Conservation (phyloP, 2,113 vertebrate genomes). For the Corapipo altera region DNA sequence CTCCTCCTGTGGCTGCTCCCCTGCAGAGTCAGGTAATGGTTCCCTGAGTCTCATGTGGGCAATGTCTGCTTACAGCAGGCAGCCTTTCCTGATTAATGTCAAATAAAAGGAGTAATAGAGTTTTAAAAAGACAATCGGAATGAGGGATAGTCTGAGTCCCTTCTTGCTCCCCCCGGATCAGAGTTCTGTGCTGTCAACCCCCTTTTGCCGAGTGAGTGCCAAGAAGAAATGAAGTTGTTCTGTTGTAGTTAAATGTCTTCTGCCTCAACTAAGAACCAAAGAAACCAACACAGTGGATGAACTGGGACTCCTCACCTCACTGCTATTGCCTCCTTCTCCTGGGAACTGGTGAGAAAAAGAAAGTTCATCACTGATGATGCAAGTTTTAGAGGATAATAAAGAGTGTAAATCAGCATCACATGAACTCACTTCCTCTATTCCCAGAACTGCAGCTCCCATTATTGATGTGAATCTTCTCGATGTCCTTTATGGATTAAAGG, state of each 20-base stretch:
- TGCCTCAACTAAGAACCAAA: constrained; percentile 46
- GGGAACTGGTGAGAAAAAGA: background rate
- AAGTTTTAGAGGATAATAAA: background rate
- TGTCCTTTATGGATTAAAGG: background rate
- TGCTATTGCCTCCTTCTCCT: background rate
- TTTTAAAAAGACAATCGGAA: constrained; percentile 4
- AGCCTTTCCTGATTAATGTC: background rate
- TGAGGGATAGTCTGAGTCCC: background rate
- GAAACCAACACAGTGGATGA: background rate
- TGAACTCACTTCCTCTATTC: background rate
- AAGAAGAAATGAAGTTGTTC: constrained; percentile 43
- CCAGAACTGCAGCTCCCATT: background rate
- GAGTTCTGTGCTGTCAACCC: constrained; percentile 57
- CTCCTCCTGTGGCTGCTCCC: background rate
- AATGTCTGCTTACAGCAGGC: background rate
- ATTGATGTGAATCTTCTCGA: background rate
- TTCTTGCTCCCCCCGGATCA: constrained; percentile 51
- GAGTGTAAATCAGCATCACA: background rate
- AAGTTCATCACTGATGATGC: background rate
- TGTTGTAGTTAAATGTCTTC: constrained; percentile 55
- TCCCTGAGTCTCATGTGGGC: background rate
- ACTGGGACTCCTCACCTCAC: background rate
- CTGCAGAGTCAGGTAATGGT: background rate
- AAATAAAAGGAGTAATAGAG: background rate
- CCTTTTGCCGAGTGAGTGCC: constrained; percentile 42